Conservation (phyloP, 1,140 invertebrate genomes). For the Monomorium pharaonis region DNA sequence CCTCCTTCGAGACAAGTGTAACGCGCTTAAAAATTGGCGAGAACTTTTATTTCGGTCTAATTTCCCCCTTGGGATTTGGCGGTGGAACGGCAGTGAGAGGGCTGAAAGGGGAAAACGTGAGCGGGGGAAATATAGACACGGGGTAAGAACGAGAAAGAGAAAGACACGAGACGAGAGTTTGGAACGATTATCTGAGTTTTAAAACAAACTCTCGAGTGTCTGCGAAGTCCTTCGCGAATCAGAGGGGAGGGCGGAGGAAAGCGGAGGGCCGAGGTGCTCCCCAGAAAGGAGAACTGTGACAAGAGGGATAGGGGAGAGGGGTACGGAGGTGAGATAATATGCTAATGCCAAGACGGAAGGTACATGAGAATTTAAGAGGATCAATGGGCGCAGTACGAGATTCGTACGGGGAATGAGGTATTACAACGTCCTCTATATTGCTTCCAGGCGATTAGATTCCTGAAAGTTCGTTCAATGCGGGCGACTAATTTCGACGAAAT, state of each 20-base stretch:
- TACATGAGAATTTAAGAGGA: conserved; percentile 82
- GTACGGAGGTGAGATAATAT: conserved; percentile 82
- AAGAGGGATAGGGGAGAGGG: conserved; percentile 44
- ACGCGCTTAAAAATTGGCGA: conserved; percentile 77
- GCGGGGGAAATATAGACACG: conserved; percentile 33
- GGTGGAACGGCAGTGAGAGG: conserved; percentile 47
- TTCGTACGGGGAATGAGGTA: conserved; percentile 74
- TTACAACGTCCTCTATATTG: conserved; percentile 73
- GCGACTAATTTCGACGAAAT: conserved; percentile 56
- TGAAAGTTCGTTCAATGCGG: conserved; percentile 58
- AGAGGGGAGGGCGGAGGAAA: conserved; percentile 14
- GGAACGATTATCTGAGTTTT: conserved; percentile 84
- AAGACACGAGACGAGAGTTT: conserved; percentile 66
- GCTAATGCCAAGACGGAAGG: conserved; percentile 81
- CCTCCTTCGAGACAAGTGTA: conserved; percentile 61
- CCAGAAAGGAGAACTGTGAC: conserved; percentile 9
- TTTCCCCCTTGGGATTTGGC: conserved; percentile 73
- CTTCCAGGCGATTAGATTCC: conserved; percentile 73
- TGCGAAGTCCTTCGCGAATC: conserved; percentile 81
- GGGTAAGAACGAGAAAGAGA: conserved; percentile 47
- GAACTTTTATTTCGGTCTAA: conserved; percentile 80
- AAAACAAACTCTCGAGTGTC: conserved; percentile 84
- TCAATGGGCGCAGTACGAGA: conserved; percentile 77
- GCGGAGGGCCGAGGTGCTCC: conserved; percentile 55
- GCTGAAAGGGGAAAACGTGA: conserved; percentile 43